Evolutionary conservation across 2,888 invertebrate species (phyloP).

Genomic region (Rhopalosiphum nymphaeae): DNA sequence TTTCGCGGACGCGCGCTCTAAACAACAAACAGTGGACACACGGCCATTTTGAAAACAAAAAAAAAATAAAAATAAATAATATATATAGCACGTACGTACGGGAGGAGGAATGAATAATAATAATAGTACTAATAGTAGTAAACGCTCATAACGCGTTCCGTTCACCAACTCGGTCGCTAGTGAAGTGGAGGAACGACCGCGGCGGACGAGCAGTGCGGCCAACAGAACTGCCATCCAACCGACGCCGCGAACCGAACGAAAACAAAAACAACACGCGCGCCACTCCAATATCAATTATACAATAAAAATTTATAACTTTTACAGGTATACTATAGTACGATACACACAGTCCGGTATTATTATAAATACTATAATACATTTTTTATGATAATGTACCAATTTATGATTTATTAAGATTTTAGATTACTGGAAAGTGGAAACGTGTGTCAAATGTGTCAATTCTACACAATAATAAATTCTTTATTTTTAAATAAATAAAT

Average conservation of each 20-base stretch:
- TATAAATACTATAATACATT: not conserved
- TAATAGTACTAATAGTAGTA: slow-evolving; percentile 1
- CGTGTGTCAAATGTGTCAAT: too few species aligned
- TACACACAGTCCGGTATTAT: not conserved
- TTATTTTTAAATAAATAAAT: too few species aligned
- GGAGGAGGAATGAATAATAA: slow-evolving; percentile 29
- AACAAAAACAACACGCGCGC: slow-evolving; percentile 43
- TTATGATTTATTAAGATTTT: not conserved
- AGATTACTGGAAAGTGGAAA: not conserved
- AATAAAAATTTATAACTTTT: not conserved
- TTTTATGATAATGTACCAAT: not conserved
- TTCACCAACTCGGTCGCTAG: slow-evolving; percentile 39
- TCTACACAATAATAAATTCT: too few species aligned
- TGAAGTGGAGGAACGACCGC: slow-evolving; percentile 53
- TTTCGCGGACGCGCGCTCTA: slow-evolving; percentile 46
- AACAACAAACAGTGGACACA: slow-evolving; percentile 60
- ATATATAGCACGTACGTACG: not conserved
- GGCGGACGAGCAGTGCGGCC: slow-evolving; percentile 45
- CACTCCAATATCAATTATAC: not conserved
- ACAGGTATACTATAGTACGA: not conserved
- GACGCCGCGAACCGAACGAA: not conserved
- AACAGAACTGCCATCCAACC: slow-evolving; percentile 11
- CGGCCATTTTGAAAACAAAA: slow-evolving; percentile 62
- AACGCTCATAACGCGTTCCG: slow-evolving; percentile 56
- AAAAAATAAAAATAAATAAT: slow-evolving; percentile 35